Base-by-base conservation (phyloP, 2,888 invertebrate genomes). In the Nemoura dubitans region DNA sequence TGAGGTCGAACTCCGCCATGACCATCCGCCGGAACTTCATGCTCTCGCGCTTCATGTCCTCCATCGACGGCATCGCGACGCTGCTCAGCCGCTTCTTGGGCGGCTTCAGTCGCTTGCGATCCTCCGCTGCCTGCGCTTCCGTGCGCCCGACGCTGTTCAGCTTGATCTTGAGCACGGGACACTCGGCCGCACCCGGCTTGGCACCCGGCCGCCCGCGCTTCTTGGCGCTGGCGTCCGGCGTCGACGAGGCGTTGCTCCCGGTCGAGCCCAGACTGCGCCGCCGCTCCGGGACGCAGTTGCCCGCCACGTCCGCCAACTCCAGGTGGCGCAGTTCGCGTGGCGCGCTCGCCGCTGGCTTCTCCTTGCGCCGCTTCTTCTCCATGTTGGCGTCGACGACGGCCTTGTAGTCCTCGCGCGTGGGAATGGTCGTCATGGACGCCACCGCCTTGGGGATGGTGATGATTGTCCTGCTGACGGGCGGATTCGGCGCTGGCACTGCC, bases 381-480 rank as follows among this genome's bases (percentile, higher is more conserved):
- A 94, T 92, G 76, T 94, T 94, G 0, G 94, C 93, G 86, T 96
- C 95, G 1, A 93, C 92, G 14, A 94, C 92, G 43, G 94, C 94
- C 90, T 96, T 95, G 90, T 97, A 97, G 90, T 97, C 97, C 89
- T 97, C 97, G 89, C 96, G 94, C 0, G 97, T 97, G 0, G 97
- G 97, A 90, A 97, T 96, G 88, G 95, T 95, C 0, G 97, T 96
- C 95, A 97, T 97, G 14, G 97, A 97, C 28, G 97, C 96, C 10
- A 97, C 96, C 1, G 97, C 97, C 91, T 97, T 97, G 0, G 97
- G 97, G 90, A 97, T 96, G 6, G 96, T 96, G 86, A 96, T 96
- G 42, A 95, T 95, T 3, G 95, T 95, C 84, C 96, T 94, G 88
- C 93, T 94, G 7, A 95, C 91, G 0, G 94, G 93, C 85, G 93